Percentiles rank a stretch among this genome's conserved stretches.
These are phyloP conservation scores for Brenthis ino DNA, from an alignment of 2,888 invertebrate species.

Conservation along the genomic window DNA sequence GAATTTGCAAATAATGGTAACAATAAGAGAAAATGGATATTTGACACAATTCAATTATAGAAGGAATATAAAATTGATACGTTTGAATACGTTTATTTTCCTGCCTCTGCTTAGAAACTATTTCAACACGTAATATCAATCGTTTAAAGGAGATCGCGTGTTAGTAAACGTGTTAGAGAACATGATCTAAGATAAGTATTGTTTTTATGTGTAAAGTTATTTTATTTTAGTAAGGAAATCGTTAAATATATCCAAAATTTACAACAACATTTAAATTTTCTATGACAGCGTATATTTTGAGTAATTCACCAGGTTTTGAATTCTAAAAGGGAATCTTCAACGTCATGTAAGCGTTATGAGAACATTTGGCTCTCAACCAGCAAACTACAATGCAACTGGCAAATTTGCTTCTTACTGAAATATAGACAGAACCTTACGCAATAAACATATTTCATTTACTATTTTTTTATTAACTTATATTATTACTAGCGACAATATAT, in stretches of 20 bases:
- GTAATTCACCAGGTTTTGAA: constrained; percentile 32
- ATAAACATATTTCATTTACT: constrained; percentile 16
- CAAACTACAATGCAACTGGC: constrained; percentile 34
- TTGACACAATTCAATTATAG: too few relatives aligned
- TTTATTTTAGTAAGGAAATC: neutral
- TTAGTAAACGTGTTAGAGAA: too few relatives aligned
- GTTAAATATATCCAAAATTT: neutral
- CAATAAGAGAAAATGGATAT: too few relatives aligned
- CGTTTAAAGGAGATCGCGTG: too few relatives aligned
- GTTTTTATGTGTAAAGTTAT: neutral
- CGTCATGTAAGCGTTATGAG: constrained; percentile 34
- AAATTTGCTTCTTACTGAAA: constrained; percentile 30
- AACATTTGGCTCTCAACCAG: constrained; percentile 38
- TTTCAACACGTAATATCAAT: too few relatives aligned
- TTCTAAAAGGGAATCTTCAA: constrained; percentile 36
- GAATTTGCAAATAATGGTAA: too few relatives aligned
- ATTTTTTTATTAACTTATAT: too few relatives aligned
- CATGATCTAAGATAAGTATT: too few relatives aligned
- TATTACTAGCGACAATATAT: too few relatives aligned
- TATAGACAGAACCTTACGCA: constrained; percentile 19
- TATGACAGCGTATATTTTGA: constrained; percentile 20
- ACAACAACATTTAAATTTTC: constrained; percentile 9
- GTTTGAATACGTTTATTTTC: too few relatives aligned
- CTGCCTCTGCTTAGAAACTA: too few relatives aligned
- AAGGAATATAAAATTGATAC: too few relatives aligned